phyloP scores from a whole-genome alignment of 2,797 vertebrate genomes.

The Hippocampus kuda region DNA sequence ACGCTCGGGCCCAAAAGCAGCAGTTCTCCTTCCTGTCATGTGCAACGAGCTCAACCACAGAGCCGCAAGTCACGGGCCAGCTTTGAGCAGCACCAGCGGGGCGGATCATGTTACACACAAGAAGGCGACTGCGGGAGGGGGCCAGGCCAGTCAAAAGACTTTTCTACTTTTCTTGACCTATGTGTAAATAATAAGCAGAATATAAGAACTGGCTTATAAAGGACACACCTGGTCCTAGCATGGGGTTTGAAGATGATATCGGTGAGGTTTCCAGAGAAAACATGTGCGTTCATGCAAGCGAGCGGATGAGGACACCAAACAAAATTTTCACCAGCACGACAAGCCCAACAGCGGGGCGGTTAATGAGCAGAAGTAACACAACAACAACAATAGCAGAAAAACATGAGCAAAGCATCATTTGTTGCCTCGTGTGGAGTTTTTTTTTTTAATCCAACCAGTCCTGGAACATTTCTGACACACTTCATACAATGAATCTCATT shows the following conservation, averaged over 20 bases:
- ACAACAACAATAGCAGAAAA: background rate
- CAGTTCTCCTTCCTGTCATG: constrained; percentile 62
- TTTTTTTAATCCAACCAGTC: too few species aligned
- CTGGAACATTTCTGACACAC: too few species aligned
- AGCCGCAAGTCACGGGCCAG: constrained; percentile 31
- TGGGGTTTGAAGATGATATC: background rate
- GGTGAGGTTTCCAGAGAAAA: background rate
- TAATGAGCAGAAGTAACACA: background rate
- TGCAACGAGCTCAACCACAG: constrained; percentile 47
- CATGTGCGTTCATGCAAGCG: background rate
- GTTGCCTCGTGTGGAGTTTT: background rate
- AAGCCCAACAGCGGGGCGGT: background rate
- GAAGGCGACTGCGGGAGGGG: background rate
- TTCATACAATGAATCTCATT: too few species aligned
- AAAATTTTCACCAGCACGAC: background rate
- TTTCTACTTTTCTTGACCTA: constrained; percentile 39
- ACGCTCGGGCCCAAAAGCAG: constrained; percentile 17
- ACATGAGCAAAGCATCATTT: background rate
- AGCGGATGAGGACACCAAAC: background rate
- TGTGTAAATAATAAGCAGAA: constrained; percentile 15
- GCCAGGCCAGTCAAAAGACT: background rate
- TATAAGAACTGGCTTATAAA: constrained; percentile 11
- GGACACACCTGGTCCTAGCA: background rate
- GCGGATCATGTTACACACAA: constrained; percentile 39
- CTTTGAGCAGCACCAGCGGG: constrained; percentile 19